Evolutionary conservation across 2,888 invertebrate species (phyloP).

Genomic region (Aromia moschata): DNA sequence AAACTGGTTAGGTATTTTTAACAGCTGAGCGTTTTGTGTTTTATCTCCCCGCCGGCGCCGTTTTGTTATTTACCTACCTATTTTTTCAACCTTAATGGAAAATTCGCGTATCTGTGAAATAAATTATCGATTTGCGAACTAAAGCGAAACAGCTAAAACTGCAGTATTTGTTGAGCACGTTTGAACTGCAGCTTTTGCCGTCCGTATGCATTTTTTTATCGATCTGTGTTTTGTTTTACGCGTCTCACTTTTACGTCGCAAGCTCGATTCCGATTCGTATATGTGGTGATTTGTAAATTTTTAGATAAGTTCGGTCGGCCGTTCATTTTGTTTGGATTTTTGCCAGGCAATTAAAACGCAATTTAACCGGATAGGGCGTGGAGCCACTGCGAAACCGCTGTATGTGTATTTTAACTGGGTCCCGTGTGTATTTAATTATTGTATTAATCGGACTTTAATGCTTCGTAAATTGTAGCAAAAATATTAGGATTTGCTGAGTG

Average conservation of each 20-base stretch:
- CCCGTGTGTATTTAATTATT: conserved; percentile 23
- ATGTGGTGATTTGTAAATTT: conserved; percentile 17
- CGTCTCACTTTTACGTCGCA: conserved; percentile 11
- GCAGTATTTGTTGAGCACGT: too few species aligned
- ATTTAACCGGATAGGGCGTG: conserved; percentile 27
- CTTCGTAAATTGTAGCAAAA: conserved; percentile 22
- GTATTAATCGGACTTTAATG: conserved; percentile 31
- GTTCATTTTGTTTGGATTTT: conserved; percentile 33
- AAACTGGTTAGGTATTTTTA: too few species aligned
- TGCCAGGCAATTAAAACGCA: conserved; percentile 37
- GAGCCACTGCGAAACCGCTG: conserved; percentile 31
- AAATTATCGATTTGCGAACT: too few species aligned
- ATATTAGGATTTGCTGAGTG: conserved; percentile 16
- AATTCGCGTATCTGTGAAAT: too few species aligned
- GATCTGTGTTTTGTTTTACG: not conserved
- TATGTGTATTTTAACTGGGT: conserved; percentile 31
- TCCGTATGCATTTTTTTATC: too few species aligned
- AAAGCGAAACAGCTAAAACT: too few species aligned
- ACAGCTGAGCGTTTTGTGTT: too few species aligned
- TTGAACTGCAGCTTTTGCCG: too few species aligned
- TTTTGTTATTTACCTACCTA: too few species aligned
- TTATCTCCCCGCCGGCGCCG: too few species aligned
- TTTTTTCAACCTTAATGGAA: too few species aligned
- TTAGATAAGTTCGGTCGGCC: conserved; percentile 20
- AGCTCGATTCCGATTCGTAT: conserved; percentile 2